Percentiles rank a stretch among this genome's conserved stretches.
phyloP scores from a whole-genome alignment of 2,797 vertebrate genomes.

The Epinephelus malabaricus region DNA sequence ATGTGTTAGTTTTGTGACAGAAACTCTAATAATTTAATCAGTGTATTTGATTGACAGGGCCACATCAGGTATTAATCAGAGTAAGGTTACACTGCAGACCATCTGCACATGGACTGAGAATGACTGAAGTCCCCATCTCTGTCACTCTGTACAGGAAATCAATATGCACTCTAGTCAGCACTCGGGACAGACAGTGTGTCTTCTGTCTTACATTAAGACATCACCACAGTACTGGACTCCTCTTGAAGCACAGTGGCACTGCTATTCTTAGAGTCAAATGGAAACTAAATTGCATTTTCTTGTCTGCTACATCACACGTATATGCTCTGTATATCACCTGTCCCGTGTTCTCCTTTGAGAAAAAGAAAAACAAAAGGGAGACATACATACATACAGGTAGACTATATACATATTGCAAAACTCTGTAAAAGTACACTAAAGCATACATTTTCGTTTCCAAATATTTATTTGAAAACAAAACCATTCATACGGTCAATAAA shows the following conservation, averaged over 20 bases:
- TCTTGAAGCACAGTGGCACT: background rate
- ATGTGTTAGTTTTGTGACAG: constrained; percentile 54
- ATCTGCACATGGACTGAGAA: constrained; percentile 61
- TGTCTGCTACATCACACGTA: too few relatives aligned
- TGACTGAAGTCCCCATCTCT: constrained; percentile 36
- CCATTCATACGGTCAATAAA: too few relatives aligned
- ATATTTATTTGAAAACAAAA: too few relatives aligned
- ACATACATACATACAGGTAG: too few relatives aligned
- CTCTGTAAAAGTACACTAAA: too few relatives aligned
- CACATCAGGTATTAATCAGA: constrained; percentile 71
- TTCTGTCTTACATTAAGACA: constrained; percentile 5
- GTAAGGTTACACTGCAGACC: constrained; percentile 65
- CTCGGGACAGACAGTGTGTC: constrained; percentile 29
- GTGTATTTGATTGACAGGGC: constrained; percentile 60
- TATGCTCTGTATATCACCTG: too few relatives aligned
- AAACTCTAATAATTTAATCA: constrained; percentile 59
- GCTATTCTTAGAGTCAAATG: background rate
- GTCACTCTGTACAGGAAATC: constrained; percentile 29
- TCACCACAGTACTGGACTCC: background rate
- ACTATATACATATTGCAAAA: too few relatives aligned
- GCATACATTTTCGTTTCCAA: too few relatives aligned
- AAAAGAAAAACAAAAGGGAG: too few relatives aligned
- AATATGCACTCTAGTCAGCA: constrained; percentile 41
- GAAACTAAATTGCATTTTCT: too few relatives aligned
- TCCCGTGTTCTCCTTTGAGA: too few relatives aligned